Conservation (phyloP, 2,888 invertebrate species). For the Idaea straminata region DNA sequence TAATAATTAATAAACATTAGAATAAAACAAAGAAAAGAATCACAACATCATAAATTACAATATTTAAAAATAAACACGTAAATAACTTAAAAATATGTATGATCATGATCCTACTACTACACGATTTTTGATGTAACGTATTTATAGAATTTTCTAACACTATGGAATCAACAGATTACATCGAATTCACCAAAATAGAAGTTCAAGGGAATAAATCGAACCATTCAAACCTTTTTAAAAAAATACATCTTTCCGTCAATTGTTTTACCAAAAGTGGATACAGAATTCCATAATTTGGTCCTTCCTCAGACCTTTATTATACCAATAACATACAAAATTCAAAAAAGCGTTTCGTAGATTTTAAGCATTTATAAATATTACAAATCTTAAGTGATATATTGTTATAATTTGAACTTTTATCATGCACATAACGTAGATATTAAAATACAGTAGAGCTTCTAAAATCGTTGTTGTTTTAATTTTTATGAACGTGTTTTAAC, state of each 20-base stretch:
- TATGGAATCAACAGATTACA: constrained; percentile 10
- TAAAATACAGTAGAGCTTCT: constrained; percentile 26
- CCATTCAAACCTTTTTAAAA: constrained; percentile 11
- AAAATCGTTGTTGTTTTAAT: neutral
- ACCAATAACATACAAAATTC: constrained; percentile 12
- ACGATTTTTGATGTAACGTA: neutral
- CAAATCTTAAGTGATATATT: constrained; percentile 5
- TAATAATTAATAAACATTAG: neutral
- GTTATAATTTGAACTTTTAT: constrained; percentile 25
- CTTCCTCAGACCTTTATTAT: constrained; percentile 13
- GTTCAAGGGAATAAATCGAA: constrained; percentile 9
- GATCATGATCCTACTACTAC: constrained; percentile 13
- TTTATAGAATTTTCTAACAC: constrained; percentile 10
- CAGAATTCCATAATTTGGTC: constrained; percentile 18
- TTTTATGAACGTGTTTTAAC: too few species aligned
- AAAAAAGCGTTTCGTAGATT: constrained; percentile 10
- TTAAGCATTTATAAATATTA: constrained; percentile 7
- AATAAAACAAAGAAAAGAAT: constrained; percentile 2
- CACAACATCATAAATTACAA: constrained; percentile 12
- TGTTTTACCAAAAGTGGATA: constrained; percentile 20
- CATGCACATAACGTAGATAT: constrained; percentile 34
- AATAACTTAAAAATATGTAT: neutral
- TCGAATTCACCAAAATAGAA: constrained; percentile 6
- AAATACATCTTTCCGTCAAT: constrained; percentile 9
- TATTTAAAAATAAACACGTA: neutral